Conservation (phyloP, 2,888 invertebrate genomes). For the Plagiodera versicolora region DNA sequence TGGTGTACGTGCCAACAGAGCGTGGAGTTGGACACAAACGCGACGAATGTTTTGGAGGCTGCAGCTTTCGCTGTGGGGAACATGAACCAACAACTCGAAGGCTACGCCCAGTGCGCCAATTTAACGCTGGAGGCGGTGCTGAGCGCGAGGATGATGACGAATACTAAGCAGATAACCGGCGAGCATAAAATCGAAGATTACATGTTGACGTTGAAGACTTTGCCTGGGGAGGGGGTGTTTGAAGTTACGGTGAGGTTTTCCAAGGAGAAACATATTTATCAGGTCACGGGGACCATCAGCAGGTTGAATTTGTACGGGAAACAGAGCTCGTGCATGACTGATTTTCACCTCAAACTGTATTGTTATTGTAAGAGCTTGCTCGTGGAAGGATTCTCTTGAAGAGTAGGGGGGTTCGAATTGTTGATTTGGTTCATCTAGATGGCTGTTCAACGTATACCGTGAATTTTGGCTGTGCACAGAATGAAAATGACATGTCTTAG, state of each 20-base stretch:
- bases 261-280: constrained; percentile 47
- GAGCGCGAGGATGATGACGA: constrained; percentile 67
- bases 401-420: too few relatives aligned
- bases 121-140: constrained; percentile 65
- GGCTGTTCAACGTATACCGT: not conserved
- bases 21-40: constrained; percentile 59
- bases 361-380: constrained; percentile 65
- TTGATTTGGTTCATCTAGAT: too few relatives aligned
- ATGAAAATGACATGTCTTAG: not conserved
- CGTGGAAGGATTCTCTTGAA: not conserved
- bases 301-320: constrained; percentile 79
- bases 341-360: constrained; percentile 74
- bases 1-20: constrained; percentile 87
- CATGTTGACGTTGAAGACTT: constrained; percentile 64
- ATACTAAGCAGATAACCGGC: constrained; percentile 49
- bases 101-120: constrained; percentile 66
- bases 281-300: constrained; percentile 72
- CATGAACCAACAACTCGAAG: constrained; percentile 65
- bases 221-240: constrained; percentile 73
- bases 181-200: constrained; percentile 59
- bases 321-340: constrained; percentile 76
- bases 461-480: not conserved
- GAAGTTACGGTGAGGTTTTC: constrained; percentile 73
- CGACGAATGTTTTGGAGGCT: constrained; percentile 60
- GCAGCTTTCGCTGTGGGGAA: constrained; percentile 64